Percentiles rank a stretch among this genome's conserved stretches.
phyloP scores from a whole-genome alignment of 2,113 vertebrate species.

The Rhombomys opimus region DNA sequence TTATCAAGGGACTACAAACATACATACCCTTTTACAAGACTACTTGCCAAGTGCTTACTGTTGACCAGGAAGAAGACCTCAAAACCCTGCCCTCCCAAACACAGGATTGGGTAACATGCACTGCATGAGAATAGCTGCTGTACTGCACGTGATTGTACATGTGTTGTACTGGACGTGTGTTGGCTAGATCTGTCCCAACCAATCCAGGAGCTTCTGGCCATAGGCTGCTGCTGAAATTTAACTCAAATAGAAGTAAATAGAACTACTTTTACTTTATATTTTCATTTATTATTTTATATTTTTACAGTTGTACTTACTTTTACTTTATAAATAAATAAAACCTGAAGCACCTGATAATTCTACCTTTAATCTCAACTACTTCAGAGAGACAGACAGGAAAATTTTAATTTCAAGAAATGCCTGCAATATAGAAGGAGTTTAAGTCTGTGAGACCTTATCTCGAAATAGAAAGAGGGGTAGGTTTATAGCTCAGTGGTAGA shows the following conservation, averaged over 20 bases:
- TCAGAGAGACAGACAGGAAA: neutral
- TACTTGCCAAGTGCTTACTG: neutral
- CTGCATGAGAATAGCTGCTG: neutral
- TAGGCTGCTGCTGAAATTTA: neutral
- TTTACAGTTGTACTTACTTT: neutral
- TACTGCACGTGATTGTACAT: accelerated
- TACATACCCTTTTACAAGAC: neutral
- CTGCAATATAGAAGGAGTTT: neutral
- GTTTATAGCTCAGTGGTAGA: neutral
- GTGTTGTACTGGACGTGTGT: accelerated
- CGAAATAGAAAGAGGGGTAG: neutral
- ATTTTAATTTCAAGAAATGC: neutral
- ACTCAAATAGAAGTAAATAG: neutral
- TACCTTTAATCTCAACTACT: neutral
- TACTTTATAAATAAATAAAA: neutral
- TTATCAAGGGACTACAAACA: accelerated
- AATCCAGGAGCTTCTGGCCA: neutral
- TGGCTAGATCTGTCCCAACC: accelerated
- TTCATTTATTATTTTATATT: neutral
- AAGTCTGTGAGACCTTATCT: neutral
- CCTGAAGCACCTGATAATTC: neutral
- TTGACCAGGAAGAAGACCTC: neutral
- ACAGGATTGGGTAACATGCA: neutral
- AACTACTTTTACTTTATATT: neutral
- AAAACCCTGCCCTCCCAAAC: neutral